phyloP scores from a whole-genome alignment of 2,113 vertebrate species.

The Pseudopodoces humilis region DNA sequence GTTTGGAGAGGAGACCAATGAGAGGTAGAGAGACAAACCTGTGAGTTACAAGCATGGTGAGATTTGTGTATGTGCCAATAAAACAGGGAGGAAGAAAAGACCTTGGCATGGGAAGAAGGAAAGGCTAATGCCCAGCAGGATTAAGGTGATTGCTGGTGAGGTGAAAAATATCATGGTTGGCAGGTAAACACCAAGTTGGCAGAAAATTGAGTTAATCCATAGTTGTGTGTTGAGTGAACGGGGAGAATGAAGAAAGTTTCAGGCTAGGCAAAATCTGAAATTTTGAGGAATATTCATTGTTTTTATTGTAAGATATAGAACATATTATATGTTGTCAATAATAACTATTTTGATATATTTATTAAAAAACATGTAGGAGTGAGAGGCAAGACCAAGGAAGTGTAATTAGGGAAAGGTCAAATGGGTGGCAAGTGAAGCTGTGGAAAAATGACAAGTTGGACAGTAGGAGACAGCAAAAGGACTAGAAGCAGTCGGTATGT shows the following conservation, averaged over 20 bases:
- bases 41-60: neutral
- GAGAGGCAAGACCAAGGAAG: neutral
- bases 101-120: neutral
- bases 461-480: neutral
- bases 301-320: neutral
- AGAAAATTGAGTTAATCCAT: neutral
- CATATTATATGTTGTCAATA: neutral
- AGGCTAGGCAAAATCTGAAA: neutral
- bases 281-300: neutral
- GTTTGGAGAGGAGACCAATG: neutral
- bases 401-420: neutral
- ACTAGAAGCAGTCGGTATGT: neutral
- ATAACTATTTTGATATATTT: neutral
- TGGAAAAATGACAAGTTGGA: neutral
- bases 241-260: neutral
- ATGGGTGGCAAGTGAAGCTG: neutral
- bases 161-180: neutral
- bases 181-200: neutral
- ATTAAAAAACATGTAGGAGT: neutral
- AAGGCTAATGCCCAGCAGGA: neutral
- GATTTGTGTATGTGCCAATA: neutral
- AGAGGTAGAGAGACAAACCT: neutral
- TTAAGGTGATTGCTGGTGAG: neutral
- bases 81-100: neutral
- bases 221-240: neutral